phyloP scores from a whole-genome alignment of 2,113 vertebrate species.

The Sardina pilchardus region DNA sequence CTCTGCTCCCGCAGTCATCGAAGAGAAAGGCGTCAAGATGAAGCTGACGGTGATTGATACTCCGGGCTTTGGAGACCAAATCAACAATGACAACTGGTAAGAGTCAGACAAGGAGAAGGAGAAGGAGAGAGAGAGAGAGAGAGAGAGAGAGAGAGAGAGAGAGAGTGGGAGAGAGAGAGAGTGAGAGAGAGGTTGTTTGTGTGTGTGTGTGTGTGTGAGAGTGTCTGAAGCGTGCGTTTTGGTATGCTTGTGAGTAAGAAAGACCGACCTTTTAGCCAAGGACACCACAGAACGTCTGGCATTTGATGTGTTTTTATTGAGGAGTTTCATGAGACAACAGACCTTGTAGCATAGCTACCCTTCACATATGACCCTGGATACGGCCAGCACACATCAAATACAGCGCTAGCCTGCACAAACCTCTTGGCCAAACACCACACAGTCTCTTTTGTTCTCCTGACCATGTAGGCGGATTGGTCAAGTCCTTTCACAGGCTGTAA shows the following conservation, averaged over 20 bases:
- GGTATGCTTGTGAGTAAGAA: not conserved
- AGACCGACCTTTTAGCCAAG: not conserved
- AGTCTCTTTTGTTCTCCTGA: not conserved
- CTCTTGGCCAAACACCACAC: not conserved
- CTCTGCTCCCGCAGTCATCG: constrained; percentile 71
- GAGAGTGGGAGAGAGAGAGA: not conserved
- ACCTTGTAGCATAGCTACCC: not conserved
- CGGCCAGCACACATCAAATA: not conserved
- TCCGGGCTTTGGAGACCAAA: constrained; percentile 86
- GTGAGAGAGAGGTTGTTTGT: not conserved
- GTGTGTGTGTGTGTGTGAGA: not conserved
- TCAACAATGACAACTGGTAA: constrained; percentile 89
- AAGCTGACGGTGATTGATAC: constrained; percentile 87
- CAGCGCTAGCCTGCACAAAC: not conserved
- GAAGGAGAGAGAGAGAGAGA: not conserved
- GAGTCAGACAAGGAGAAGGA: not conserved
- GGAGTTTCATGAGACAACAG: not conserved
- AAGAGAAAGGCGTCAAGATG: constrained; percentile 86
- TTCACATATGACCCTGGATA: not conserved
- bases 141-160: not conserved
- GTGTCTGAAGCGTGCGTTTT: no score
- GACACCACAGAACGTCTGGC: not conserved
- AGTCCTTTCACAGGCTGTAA: not conserved
- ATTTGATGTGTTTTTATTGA: not conserved
- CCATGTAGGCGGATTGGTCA: not conserved